phyloP scores from a whole-genome alignment of 2,888 invertebrate genomes.

The Latrodectus hesperus region DNA sequence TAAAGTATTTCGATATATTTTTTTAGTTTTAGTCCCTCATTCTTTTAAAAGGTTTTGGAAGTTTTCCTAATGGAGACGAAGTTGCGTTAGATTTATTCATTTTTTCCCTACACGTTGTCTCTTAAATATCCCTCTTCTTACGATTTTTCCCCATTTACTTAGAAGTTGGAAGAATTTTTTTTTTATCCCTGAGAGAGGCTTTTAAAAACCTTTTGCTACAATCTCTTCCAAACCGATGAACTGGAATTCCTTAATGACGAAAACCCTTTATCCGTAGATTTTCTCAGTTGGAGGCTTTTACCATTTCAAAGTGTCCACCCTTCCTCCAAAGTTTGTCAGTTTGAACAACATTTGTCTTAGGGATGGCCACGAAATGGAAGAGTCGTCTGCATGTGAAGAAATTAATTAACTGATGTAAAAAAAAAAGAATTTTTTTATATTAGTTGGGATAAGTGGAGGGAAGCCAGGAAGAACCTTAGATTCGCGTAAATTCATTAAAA shows the following conservation, averaged over 20 bases:
- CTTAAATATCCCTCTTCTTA: not conserved
- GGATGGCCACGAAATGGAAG: no score
- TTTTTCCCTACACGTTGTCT: conserved; percentile 6
- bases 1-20: conserved; percentile 43
- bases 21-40: not conserved
- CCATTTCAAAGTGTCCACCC: no score
- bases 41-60: conserved; percentile 54
- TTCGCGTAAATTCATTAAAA: no score
- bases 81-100: conserved; percentile 7
- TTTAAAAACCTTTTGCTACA: conserved; percentile 26
- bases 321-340: no score
- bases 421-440: no score
- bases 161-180: conserved; percentile 32
- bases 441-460: no score
- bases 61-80: conserved; percentile 34
- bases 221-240: conserved; percentile 28
- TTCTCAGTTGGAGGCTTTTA: no score
- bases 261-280: not conserved
- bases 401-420: no score
- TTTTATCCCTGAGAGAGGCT: conserved; percentile 13
- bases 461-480: no score
- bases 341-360: no score
- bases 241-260: conserved; percentile 43
- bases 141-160: conserved; percentile 3
- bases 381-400: no score